These are phyloP conservation scores for Leptinotarsa texana DNA, from an alignment of 1,140 invertebrate species.

Conservation along the genomic window DNA sequence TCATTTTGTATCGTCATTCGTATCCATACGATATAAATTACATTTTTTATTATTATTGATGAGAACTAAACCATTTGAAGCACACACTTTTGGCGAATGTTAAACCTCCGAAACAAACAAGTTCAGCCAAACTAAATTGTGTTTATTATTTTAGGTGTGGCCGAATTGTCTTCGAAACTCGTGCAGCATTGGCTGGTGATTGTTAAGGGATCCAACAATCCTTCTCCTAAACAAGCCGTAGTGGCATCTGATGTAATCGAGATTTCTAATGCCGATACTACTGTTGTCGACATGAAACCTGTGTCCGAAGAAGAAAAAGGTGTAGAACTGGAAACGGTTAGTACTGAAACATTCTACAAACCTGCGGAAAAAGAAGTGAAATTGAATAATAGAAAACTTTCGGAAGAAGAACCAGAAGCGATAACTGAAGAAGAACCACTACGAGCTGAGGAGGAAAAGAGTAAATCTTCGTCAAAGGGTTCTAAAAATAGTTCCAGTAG, in stretches of 20 bases:
- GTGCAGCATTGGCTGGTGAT: constrained; percentile 91
- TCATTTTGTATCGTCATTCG: no score
- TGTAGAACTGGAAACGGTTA: constrained; percentile 41
- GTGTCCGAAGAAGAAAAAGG: neutral
- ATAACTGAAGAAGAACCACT: constrained; percentile 44
- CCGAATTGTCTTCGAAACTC: constrained; percentile 71
- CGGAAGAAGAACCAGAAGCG: constrained; percentile 36
- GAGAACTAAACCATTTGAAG: no score
- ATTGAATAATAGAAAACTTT: constrained; percentile 69
- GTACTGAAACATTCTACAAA: constrained; percentile 62
- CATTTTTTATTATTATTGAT: no score
- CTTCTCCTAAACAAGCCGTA: neutral
- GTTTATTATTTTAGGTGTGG: constrained; percentile 44
- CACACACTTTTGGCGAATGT: no score
- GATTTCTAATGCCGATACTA: neutral
- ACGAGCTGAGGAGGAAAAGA: constrained; percentile 40
- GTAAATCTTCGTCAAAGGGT: constrained; percentile 45
- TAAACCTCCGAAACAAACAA: no score
- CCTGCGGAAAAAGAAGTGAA: constrained; percentile 75
- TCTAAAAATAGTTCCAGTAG: constrained; percentile 46
- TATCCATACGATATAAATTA: no score
- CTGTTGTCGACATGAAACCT: neutral
- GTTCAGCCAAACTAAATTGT: neutral
- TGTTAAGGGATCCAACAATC: constrained; percentile 61
- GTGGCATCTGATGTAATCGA: neutral